Conservation (phyloP, 2,888 invertebrate genomes). For the Elmis aenea region DNA sequence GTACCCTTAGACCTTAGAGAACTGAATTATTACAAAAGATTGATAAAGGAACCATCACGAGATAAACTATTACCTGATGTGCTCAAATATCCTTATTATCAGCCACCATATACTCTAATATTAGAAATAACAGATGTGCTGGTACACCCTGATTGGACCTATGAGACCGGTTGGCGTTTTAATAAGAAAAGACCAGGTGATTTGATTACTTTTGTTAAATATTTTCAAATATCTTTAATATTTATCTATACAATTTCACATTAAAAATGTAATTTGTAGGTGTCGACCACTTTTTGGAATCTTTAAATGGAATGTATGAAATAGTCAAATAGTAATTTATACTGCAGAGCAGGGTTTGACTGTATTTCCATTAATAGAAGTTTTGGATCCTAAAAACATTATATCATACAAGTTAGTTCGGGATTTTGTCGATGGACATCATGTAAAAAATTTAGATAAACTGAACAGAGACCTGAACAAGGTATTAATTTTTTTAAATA, state of each 20-base stretch:
- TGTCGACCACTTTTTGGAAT: slow-evolving; percentile 86
- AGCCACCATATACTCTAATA: slow-evolving; percentile 94
- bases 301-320: slow-evolving; percentile 66
- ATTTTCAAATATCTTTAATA: too few species aligned
- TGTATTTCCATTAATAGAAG: too few species aligned
- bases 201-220: too few species aligned
- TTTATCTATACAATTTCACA: too few species aligned
- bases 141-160: too few species aligned
- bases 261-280: slow-evolving; percentile 21
- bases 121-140: slow-evolving; percentile 94
- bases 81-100: slow-evolving; percentile 80
- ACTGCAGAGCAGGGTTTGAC: too few species aligned
- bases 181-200: slow-evolving; percentile 90
- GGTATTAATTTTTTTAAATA: too few species aligned
- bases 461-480: too few species aligned
- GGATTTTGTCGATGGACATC: slow-evolving; percentile 88
- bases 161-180: slow-evolving; percentile 98
- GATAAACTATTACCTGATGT: slow-evolving; percentile 92
- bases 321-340: too few species aligned
- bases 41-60: slow-evolving; percentile 90
- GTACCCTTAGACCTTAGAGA: slow-evolving; percentile 53
- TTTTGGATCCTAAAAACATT: too few species aligned
- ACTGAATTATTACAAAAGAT: slow-evolving; percentile 41
- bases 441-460: slow-evolving; percentile 91
- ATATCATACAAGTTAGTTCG: too few species aligned